Evolutionary conservation across 2,888 invertebrate genomes (phyloP).

Genomic region (Sesamia inferens): DNA sequence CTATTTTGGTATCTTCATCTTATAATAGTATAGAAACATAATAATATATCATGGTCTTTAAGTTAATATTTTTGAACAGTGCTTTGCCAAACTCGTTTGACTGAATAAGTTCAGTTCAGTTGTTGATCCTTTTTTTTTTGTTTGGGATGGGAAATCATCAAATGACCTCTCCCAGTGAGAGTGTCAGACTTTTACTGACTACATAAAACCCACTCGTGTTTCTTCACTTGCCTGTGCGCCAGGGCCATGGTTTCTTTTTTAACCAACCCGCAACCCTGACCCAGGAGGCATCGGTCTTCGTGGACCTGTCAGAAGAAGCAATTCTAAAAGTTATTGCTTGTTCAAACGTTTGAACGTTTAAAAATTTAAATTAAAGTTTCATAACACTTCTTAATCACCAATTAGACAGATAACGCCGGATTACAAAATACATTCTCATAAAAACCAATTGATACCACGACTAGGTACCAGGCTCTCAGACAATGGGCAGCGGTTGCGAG

Average conservation of each 20-base stretch:
- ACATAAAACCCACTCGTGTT: no score
- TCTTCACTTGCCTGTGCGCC: no score
- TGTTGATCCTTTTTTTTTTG: neutral
- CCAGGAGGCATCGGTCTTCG: no score
- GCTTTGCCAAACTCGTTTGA: neutral
- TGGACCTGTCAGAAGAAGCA: no score
- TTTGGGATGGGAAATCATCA: no score
- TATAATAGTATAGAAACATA: neutral
- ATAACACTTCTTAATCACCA: constrained; percentile 30
- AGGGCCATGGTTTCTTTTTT: no score
- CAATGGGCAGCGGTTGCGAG: constrained; percentile 74
- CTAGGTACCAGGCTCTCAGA: constrained; percentile 74
- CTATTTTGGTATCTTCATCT: neutral
- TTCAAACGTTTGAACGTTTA: neutral
- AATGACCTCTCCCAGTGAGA: no score
- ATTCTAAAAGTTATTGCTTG: no score
- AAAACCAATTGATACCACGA: constrained; percentile 43
- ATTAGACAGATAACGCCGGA: constrained; percentile 42
- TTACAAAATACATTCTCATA: constrained; percentile 55
- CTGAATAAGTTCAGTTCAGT: no score
- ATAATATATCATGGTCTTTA: neutral
- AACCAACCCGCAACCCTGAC: no score
- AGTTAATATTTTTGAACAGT: neutral
- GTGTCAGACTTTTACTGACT: no score
- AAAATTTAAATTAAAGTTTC: constrained; percentile 16